A percentile compares a stretch with the other conserved stretches of the same genome.
Evolutionary conservation across 2,113 vertebrate species (phyloP).

Genomic region (Calypte anna): DNA sequence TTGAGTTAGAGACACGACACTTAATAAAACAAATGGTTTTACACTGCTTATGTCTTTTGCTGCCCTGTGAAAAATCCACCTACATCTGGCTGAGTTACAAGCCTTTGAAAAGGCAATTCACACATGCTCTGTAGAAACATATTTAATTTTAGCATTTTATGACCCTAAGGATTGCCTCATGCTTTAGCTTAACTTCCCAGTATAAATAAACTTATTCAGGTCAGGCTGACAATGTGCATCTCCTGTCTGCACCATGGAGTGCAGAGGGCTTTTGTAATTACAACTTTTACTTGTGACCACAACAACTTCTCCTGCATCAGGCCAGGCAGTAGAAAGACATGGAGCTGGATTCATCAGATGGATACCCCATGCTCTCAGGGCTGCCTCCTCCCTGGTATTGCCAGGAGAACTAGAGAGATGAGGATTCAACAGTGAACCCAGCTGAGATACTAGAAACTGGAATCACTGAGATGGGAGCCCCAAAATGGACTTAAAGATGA

Average conservation of each 20-base stretch:
- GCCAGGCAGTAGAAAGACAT: background rate
- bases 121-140: background rate
- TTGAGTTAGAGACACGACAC: conserved; percentile 42
- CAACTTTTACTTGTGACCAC: background rate
- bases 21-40: conserved; percentile 51
- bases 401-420: background rate
- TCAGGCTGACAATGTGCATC: background rate
- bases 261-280: background rate
- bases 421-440: background rate
- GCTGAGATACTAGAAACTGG: background rate
- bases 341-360: background rate
- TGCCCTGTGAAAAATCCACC: conserved; percentile 19
- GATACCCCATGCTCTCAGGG: accelerated
- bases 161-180: background rate
- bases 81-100: conserved; percentile 37
- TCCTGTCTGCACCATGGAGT: background rate
- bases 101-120: conserved; percentile 59
- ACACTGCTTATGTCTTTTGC: background rate
- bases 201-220: conserved; percentile 24
- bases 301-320: background rate
- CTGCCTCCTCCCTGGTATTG: background rate
- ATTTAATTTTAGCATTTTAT: conserved; percentile 43
- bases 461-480: background rate
- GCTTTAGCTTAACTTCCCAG: background rate
- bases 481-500: background rate